phyloP scores from a whole-genome alignment of 2,113 vertebrate genomes.

The Clarias macrocephalus region DNA sequence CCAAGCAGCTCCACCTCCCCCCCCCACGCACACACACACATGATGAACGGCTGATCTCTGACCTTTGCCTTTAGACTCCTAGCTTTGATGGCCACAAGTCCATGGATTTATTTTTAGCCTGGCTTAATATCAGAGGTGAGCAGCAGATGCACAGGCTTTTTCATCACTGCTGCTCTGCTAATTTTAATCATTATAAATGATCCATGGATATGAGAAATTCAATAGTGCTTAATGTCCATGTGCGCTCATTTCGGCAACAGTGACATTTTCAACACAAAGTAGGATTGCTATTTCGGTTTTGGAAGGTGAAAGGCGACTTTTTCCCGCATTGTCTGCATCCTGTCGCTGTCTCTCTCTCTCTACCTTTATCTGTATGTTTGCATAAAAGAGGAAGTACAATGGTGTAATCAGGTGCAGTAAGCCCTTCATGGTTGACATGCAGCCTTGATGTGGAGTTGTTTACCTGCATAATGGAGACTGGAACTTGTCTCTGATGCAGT shows the following conservation, averaged over 20 bases:
- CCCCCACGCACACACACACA: background rate
- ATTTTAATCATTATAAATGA: constrained; percentile 28
- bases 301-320: constrained; percentile 1
- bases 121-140: constrained; percentile 40
- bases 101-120: constrained; percentile 25
- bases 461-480: constrained; percentile 13
- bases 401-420: constrained; percentile 22
- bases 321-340: background rate
- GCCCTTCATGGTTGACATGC: constrained; percentile 36
- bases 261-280: background rate
- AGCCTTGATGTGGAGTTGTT: constrained; percentile 40
- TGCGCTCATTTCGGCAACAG: constrained; percentile 12
- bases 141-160: constrained; percentile 28
- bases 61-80: constrained; percentile 52
- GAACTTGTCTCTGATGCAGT: constrained; percentile 11
- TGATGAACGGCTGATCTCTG: constrained; percentile 43
- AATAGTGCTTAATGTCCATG: constrained; percentile 4
- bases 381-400: constrained; percentile 22
- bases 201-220: constrained; percentile 8
- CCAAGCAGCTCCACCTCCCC: background rate
- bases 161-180: constrained; percentile 28
- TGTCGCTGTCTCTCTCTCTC: background rate
- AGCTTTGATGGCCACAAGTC: constrained; percentile 16
- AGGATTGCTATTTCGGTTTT: constrained; percentile 1
- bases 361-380: constrained; percentile 7